Evolutionary conservation across 2,113 vertebrate species (phyloP).

Genomic region (Chionis minor): DNA sequence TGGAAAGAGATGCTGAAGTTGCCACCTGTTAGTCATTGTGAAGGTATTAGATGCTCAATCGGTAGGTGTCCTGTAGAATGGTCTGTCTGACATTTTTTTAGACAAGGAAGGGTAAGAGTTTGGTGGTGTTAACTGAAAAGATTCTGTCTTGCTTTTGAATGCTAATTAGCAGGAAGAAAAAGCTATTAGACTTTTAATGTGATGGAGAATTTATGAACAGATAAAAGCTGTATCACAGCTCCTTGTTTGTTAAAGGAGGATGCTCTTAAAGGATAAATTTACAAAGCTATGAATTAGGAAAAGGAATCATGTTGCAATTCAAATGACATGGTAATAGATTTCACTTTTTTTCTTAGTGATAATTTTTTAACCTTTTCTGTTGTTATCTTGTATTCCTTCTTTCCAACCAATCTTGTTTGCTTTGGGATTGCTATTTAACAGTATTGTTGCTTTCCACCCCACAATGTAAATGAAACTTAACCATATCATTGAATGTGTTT

Average conservation of each 20-base stretch:
- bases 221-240: neutral
- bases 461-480: neutral
- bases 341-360: neutral
- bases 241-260: neutral
- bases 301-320: neutral
- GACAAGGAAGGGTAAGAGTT: neutral
- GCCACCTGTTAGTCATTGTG: slow-evolving; percentile 86
- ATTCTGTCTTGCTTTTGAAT: neutral
- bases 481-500: neutral
- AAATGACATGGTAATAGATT: neutral
- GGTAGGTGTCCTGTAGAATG: slow-evolving; percentile 74
- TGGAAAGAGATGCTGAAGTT: slow-evolving; percentile 93
- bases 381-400: neutral
- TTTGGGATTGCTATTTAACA: neutral
- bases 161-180: neutral
- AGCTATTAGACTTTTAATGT: neutral
- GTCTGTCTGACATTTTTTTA: neutral
- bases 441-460: neutral
- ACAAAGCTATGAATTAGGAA: neutral
- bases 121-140: neutral
- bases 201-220: neutral
- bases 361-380: neutral
- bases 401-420: neutral
- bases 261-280: neutral
- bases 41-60: slow-evolving; percentile 79